A percentile compares a stretch with the other conserved stretches of the same genome.
These are phyloP conservation scores for Melanogrammus aeglefinus DNA, from an alignment of 2,797 vertebrate genomes.

Conservation along the genomic window DNA sequence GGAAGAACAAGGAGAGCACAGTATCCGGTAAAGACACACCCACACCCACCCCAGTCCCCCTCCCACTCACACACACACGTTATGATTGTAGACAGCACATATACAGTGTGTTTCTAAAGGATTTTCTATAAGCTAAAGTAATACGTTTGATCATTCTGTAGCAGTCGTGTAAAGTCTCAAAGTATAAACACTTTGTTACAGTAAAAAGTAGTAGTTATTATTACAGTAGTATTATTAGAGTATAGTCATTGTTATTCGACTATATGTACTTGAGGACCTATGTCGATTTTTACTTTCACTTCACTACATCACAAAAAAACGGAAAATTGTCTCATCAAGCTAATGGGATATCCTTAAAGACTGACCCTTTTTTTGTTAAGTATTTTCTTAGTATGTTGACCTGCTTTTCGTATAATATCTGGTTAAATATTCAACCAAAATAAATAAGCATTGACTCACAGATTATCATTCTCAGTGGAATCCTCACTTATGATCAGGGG, in stretches of 20 bases:
- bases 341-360: too few species aligned
- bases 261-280: too few species aligned
- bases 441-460: neutral
- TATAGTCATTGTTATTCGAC: too few species aligned
- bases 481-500: neutral
- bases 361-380: too few species aligned
- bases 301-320: too few species aligned
- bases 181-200: too few species aligned
- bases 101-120: neutral
- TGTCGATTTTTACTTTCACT: too few species aligned
- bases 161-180: too few species aligned
- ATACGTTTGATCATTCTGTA: neutral
- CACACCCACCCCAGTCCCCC: neutral
- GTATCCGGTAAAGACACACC: conserved; percentile 36
- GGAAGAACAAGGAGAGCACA: conserved; percentile 62
- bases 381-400: neutral
- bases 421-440: neutral
- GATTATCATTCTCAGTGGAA: neutral
- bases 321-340: too few species aligned
- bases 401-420: neutral
- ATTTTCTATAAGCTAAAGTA: neutral
- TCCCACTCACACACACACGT: neutral
- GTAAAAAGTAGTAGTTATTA: too few species aligned
- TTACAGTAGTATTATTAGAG: too few species aligned
- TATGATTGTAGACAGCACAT: too few species aligned